Evolutionary conservation across 2,797 vertebrate genomes (phyloP).

Genomic region (Microctenopoma lineatum): DNA sequence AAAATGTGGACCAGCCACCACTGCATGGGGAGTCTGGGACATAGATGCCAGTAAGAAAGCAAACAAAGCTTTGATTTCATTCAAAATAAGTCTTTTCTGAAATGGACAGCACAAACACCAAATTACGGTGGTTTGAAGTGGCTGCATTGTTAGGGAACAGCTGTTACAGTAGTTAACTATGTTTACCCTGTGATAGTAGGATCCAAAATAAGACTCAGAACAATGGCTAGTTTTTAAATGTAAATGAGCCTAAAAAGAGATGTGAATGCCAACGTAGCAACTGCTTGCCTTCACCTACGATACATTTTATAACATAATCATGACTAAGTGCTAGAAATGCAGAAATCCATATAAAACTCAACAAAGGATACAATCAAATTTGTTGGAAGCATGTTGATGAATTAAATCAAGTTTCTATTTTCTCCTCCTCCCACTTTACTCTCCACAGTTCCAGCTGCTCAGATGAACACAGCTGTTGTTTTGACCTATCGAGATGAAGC

Average conservation of each 20-base stretch:
- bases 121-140: conserved; percentile 58
- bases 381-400: background rate
- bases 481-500: conserved; percentile 19
- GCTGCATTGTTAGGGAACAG: conserved; percentile 53
- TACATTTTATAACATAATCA: background rate
- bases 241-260: conserved; percentile 13
- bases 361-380: conserved; percentile 9
- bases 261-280: background rate
- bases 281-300: background rate
- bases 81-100: conserved; percentile 39
- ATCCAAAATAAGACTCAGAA: conserved; percentile 34
- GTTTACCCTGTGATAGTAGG: conserved; percentile 53
- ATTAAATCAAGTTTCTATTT: conserved; percentile 13
- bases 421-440: conserved; percentile 13
- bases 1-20: conserved; percentile 18
- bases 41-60: conserved; percentile 8
- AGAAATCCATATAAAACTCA: no score
- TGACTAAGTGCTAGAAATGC: background rate
- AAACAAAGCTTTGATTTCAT: conserved; percentile 18
- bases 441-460: conserved; percentile 23
- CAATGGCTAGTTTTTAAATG: conserved; percentile 22
- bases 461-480: conserved; percentile 33
- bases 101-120: conserved; percentile 43
- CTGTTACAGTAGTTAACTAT: conserved; percentile 42
- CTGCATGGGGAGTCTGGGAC: conserved; percentile 4